Base-by-base conservation (phyloP, 2,113 vertebrate species). In the Neofelis nebulosa region DNA sequence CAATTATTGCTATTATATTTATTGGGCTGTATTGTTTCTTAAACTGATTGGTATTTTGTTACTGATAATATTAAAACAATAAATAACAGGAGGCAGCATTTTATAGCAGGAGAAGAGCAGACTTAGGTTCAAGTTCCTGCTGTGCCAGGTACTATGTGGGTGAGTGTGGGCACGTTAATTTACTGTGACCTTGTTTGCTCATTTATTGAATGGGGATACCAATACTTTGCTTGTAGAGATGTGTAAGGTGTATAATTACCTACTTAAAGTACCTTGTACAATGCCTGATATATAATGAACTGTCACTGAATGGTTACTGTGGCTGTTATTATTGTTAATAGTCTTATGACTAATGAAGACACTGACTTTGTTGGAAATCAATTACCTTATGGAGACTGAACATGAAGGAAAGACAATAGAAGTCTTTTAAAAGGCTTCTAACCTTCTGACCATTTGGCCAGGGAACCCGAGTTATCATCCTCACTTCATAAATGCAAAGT, bases 401-500 rank as follows among this genome's bases (percentile, higher is more conserved):
- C 36, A 66, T 65, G 27, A 85, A 86, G 73, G 18, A 80, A 86
- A 78, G 15, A 82, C 3, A 85, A 85, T 0, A 71, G 66, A 86
- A 16, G 21, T 63, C 15, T 95, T 97, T 85, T 61, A 85, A 95
- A 78, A 92, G 82, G 57, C 79, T 12, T 92, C 78, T 93, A 65
- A 50, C 57, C 48, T 57, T 65, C 86, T 95, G 80, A 69, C 74
- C 84, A 84, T 92, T 66, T 97, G 97, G 31, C 79, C 94, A 96
- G 63, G 66, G 15, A 8, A 1, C 96, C 84, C 97, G 61, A 91
- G 63, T 95, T 95, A 98, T 68, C 55, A 83, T 89, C 83, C 69
- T 98, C 93, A 92, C 89, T 98, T 98, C 96, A 98, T 96, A 97
- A 98, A 98, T 98, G 96, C 97, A 98, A 98, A 98, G 80, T 95